phyloP scores from a whole-genome alignment of 2,797 vertebrate species.

The Sebastes aleutianus region DNA sequence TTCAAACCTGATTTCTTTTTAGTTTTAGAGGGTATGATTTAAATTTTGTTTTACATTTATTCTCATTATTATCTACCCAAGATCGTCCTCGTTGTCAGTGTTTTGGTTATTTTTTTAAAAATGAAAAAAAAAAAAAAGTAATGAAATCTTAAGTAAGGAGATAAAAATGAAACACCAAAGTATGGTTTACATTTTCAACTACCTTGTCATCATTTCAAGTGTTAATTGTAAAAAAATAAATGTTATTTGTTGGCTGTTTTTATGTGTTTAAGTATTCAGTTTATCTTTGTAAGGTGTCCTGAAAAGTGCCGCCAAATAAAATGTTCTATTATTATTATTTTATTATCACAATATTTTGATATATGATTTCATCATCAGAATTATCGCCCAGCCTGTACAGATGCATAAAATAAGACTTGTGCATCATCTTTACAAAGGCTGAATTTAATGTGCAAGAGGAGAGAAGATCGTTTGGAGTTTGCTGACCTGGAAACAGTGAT shows the following conservation, averaged over 20 bases:
- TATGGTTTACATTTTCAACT: neutral
- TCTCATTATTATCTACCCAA: neutral
- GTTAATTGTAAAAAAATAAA: neutral
- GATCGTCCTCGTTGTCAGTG: neutral
- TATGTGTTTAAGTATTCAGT: too few species aligned
- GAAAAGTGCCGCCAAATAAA: rapidly evolving
- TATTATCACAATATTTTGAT: too few species aligned
- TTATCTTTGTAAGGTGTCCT: too few species aligned
- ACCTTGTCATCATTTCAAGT: neutral
- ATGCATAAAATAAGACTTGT: neutral
- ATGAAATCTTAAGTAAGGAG: neutral
- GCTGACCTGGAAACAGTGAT: slow-evolving; percentile 96
- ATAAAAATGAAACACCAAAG: neutral
- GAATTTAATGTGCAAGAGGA: neutral
- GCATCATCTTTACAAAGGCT: too few species aligned
- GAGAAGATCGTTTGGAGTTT: neutral
- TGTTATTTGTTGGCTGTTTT: too few species aligned
- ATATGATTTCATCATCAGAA: too few species aligned
- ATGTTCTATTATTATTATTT: too few species aligned
- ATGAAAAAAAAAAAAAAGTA: neutral
- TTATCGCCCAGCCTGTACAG: neutral
- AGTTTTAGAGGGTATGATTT: neutral
- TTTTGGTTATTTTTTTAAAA: neutral
- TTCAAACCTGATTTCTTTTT: too few species aligned
- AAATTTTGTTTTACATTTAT: neutral